Percentiles rank a stretch among this genome's conserved stretches.
Conservation (phyloP, 1,140 invertebrate species). For the Drosophila sturtevanti region DNA sequence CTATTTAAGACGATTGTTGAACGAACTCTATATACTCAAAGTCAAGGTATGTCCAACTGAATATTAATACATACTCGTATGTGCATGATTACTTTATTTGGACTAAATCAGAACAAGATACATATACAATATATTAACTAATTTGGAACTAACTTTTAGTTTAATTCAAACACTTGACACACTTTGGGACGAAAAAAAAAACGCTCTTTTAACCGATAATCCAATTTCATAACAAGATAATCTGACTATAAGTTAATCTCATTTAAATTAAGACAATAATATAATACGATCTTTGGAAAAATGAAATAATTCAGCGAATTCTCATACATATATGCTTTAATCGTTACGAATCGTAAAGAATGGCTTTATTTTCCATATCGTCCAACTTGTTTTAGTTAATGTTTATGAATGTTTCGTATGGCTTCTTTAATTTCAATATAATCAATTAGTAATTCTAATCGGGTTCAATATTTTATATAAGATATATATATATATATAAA, state of each 20-base stretch:
- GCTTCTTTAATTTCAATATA: too few relatives aligned
- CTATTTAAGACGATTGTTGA: conserved; percentile 88
- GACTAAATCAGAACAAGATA: conserved; percentile 11
- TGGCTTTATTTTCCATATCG: too few relatives aligned
- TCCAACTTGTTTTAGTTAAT: too few relatives aligned
- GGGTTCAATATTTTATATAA: background rate
- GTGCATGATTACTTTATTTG: background rate
- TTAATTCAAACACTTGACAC: background rate
- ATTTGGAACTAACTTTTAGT: background rate
- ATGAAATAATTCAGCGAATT: too few relatives aligned
- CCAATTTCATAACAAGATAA: too few relatives aligned
- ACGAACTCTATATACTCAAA: conserved; percentile 90
- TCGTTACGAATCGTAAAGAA: too few relatives aligned
- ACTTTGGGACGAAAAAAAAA: background rate
- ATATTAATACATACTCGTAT: background rate
- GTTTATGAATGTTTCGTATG: too few relatives aligned
- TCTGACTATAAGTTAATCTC: too few relatives aligned
- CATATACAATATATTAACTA: conserved; percentile 8
- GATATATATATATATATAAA: conserved; percentile 25
- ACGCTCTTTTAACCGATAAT: too few relatives aligned
- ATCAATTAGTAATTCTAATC: background rate
- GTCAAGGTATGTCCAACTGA: conserved; percentile 86
- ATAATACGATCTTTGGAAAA: too few relatives aligned
- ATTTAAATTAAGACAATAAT: background rate
- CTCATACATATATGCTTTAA: too few relatives aligned